These are phyloP conservation scores for Agapostemon virescens DNA, from an alignment of 2,888 invertebrate genomes.

Conservation along the genomic window DNA sequence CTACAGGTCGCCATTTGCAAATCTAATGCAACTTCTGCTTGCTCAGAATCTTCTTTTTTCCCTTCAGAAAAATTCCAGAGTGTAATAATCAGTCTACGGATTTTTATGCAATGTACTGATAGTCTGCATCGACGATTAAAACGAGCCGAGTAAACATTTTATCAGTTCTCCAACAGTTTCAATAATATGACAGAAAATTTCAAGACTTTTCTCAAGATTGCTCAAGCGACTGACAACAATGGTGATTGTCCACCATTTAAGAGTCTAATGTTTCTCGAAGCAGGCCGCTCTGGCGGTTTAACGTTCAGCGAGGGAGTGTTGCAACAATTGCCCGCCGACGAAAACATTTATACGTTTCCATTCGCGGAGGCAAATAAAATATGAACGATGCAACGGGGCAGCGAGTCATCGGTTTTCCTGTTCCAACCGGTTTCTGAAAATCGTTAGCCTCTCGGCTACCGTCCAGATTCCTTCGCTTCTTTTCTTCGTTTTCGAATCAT, in stretches of 20 bases:
- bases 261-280: background rate
- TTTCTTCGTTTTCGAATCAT: background rate
- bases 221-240: background rate
- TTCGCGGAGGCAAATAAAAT: background rate
- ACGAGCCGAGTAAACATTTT: too few species aligned
- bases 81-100: too few species aligned
- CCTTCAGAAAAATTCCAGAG: too few species aligned
- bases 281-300: background rate
- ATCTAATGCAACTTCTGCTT: background rate
- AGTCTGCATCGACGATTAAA: too few species aligned
- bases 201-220: too few species aligned
- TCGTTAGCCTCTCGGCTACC: background rate
- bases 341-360: slow-evolving; percentile 1
- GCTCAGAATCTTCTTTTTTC: too few species aligned
- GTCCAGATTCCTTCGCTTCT: background rate
- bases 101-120: too few species aligned
- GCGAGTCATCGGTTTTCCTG: slow-evolving; percentile 6
- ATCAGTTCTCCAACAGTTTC: too few species aligned
- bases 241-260: background rate
- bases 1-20: background rate
- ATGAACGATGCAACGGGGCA: background rate
- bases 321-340: background rate
- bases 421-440: slow-evolving; percentile 8
- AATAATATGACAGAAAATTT: too few species aligned
- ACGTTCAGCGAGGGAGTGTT: background rate